A percentile compares a stretch with the other conserved stretches of the same genome.
These are phyloP conservation scores for Sporophila hypoxantha DNA, from an alignment of 2,113 vertebrate species.

Conservation along the genomic window DNA sequence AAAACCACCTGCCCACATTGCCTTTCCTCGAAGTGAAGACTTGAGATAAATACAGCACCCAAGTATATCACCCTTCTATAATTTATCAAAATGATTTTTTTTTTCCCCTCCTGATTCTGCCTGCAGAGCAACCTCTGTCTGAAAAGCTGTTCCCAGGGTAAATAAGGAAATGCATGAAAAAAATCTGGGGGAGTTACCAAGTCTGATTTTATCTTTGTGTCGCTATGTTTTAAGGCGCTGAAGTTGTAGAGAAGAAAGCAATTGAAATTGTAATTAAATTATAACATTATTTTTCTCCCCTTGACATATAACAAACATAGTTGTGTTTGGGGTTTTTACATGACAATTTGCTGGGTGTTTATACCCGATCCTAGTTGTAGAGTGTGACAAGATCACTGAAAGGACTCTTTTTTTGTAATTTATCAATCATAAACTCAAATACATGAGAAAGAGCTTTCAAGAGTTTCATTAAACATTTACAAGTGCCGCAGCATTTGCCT, in stretches of 20 bases:
- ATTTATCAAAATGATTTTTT: not conserved
- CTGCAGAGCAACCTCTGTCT: conserved; percentile 10
- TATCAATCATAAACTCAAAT: not conserved
- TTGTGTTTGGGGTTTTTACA: not conserved
- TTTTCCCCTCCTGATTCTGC: not conserved
- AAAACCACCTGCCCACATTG: not conserved
- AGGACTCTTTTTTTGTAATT: not conserved
- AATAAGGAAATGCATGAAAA: conserved; percentile 60
- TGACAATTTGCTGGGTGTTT: not conserved
- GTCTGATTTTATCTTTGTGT: conserved; percentile 38
- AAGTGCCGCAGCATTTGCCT: not conserved
- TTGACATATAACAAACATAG: not conserved
- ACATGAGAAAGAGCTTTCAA: not conserved
- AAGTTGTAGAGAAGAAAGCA: not conserved
- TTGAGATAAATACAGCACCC: not conserved
- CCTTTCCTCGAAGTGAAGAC: not conserved
- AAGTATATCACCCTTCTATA: not conserved
- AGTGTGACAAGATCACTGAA: not conserved
- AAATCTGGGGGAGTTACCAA: conserved; percentile 35
- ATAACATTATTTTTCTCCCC: not conserved
- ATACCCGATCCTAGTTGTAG: not conserved
- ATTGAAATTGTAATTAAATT: not conserved
- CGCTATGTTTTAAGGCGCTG: conserved; percentile 11
- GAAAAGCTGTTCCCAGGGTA: conserved; percentile 29
- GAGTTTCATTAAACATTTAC: conserved; percentile 15